Conservation (phyloP, 2,888 invertebrate genomes). For the Heliothis peltigera region DNA sequence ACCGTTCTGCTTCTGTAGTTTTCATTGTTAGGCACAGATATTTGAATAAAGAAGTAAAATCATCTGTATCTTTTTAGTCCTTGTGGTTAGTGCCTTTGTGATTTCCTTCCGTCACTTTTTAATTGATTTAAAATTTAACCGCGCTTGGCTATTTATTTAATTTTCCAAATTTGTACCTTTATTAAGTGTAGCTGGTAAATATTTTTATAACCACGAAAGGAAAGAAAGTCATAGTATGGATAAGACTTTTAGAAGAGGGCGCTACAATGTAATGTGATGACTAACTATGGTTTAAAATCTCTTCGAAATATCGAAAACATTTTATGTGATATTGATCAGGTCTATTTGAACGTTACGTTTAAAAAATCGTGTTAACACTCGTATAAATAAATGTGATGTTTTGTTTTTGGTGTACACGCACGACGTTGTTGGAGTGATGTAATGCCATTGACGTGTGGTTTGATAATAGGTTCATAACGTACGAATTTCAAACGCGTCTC, state of each 20-base stretch:
- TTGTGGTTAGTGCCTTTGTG: too few species aligned
- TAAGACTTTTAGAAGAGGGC: slow-evolving; percentile 5
- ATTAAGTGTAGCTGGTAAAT: background rate
- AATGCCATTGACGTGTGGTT: slow-evolving; percentile 60
- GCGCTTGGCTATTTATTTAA: background rate
- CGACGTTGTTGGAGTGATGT: slow-evolving; percentile 57
- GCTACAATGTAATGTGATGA: slow-evolving; percentile 10
- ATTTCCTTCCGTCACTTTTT: too few species aligned
- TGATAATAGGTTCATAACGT: slow-evolving; percentile 63
- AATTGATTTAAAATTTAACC: too few species aligned
- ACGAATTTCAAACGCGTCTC: slow-evolving; percentile 56
- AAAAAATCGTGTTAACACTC: slow-evolving; percentile 15
- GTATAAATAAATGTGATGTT: slow-evolving; percentile 62
- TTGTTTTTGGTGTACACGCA: slow-evolving; percentile 20
- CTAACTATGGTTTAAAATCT: slow-evolving; percentile 4
- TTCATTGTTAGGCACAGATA: background rate
- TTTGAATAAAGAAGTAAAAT: background rate
- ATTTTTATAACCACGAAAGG: background rate
- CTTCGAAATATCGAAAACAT: slow-evolving; percentile 8
- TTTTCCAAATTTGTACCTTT: background rate
- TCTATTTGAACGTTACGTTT: slow-evolving; percentile 6
- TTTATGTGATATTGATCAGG: background rate
- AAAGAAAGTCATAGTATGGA: slow-evolving; percentile 19
- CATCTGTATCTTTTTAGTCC: too few species aligned
- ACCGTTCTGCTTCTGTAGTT: background rate